These are phyloP conservation scores for Pterobdella sp. DNA, from an alignment of 2,888 invertebrate species.

Conservation along the genomic window DNA sequence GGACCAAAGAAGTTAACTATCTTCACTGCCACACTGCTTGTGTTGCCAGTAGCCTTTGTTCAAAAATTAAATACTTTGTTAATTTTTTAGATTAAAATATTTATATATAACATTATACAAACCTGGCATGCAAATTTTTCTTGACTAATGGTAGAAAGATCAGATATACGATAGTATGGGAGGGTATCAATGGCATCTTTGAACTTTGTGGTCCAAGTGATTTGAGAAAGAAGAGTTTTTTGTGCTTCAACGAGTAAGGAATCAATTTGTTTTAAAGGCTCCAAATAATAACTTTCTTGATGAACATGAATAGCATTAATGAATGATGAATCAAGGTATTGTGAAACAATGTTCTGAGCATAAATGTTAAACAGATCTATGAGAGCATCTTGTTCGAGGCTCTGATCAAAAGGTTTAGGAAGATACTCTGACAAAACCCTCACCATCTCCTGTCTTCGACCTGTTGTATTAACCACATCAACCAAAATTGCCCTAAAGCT, in stretches of 20 bases:
- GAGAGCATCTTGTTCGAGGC: constrained; percentile 25
- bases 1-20: constrained; percentile 27
- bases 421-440: constrained; percentile 43
- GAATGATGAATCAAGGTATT: constrained; percentile 47
- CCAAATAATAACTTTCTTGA: constrained; percentile 35
- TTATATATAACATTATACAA: neutral
- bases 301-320: constrained; percentile 37
- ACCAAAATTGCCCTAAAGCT: constrained; percentile 44
- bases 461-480: constrained; percentile 35
- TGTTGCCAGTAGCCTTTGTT: constrained; percentile 26
- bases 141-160: constrained; percentile 2
- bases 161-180: constrained; percentile 27
- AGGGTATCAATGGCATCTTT: constrained; percentile 19
- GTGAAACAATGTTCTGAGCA: constrained; percentile 47
- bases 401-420: constrained; percentile 41
- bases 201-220: constrained; percentile 31
- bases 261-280: constrained; percentile 32
- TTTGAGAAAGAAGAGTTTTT: constrained; percentile 17
- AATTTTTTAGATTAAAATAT: neutral
- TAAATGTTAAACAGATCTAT: constrained; percentile 47
- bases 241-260: constrained; percentile 24
- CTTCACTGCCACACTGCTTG: constrained; percentile 14
- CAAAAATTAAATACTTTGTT: neutral
- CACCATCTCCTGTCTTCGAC: constrained; percentile 41
- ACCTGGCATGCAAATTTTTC: constrained; percentile 19